Conservation (phyloP, 2,113 vertebrate species). For the Pica pica region DNA sequence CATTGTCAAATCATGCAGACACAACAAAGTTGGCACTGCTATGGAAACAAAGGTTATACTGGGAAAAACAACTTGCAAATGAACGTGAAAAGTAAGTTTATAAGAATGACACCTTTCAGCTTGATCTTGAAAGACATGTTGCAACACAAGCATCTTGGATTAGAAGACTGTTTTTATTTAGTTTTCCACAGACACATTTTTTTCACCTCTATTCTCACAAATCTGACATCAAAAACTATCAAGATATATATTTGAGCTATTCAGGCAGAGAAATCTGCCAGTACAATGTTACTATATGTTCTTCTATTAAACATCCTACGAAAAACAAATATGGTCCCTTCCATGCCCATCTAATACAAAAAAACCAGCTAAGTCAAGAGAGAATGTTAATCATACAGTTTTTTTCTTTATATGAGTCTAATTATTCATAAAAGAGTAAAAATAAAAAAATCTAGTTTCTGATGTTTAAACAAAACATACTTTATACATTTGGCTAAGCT, state of each 20-base stretch:
- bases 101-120: not conserved
- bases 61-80: not conserved
- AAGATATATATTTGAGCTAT: not conserved
- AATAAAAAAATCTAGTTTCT: not conserved
- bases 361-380: not conserved
- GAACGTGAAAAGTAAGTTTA: not conserved
- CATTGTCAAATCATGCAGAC: not conserved
- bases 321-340: not conserved
- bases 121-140: not conserved
- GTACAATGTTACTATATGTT: not conserved
- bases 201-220: not conserved
- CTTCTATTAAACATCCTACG: not conserved
- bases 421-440: not conserved
- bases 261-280: not conserved
- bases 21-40: not conserved
- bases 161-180: not conserved
- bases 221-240: not conserved
- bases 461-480: not conserved
- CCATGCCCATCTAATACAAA: not conserved
- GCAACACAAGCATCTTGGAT: not conserved
- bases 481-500: not conserved
- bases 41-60: not conserved
- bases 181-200: not conserved
- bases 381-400: not conserved
- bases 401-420: not conserved